Conservation (phyloP, 1,140 invertebrate species). For the Polypedilum vanderplanki region DNA sequence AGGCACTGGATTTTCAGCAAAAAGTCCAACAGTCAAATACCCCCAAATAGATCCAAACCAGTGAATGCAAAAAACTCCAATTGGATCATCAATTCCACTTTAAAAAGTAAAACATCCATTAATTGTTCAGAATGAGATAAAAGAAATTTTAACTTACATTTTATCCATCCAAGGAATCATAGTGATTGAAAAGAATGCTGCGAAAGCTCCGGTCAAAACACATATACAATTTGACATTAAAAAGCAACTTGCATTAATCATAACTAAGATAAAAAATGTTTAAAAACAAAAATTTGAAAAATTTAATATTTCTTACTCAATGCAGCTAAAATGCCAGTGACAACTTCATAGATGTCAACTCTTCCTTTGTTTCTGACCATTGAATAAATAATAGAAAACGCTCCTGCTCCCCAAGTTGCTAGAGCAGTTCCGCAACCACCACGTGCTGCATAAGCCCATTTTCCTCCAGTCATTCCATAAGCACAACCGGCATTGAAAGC, state of each 20-base stretch:
- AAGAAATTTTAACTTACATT: background rate
- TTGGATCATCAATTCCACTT: background rate
- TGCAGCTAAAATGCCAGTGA: background rate
- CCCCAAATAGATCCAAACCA: constrained; percentile 50
- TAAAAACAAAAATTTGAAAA: background rate
- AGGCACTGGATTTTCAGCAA: constrained; percentile 75
- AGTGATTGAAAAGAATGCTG: background rate
- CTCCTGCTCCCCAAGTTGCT: background rate
- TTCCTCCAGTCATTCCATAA: background rate
- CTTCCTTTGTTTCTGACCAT: background rate
- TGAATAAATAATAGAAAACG: background rate
- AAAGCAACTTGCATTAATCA: background rate
- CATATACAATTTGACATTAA: background rate
- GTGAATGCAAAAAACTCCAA: background rate
- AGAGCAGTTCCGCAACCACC: background rate
- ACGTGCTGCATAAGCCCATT: background rate
- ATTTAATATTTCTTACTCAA: background rate
- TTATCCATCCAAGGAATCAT: background rate
- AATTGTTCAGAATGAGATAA: no score
- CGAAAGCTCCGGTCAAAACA: background rate
- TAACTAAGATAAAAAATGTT: background rate
- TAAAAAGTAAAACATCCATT: background rate
- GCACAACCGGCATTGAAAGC: background rate
- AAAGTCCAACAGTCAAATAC: constrained; percentile 79
- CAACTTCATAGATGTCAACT: background rate